phyloP scores from a whole-genome alignment of 2,888 invertebrate species.

The Pantelozetes paolii region DNA sequence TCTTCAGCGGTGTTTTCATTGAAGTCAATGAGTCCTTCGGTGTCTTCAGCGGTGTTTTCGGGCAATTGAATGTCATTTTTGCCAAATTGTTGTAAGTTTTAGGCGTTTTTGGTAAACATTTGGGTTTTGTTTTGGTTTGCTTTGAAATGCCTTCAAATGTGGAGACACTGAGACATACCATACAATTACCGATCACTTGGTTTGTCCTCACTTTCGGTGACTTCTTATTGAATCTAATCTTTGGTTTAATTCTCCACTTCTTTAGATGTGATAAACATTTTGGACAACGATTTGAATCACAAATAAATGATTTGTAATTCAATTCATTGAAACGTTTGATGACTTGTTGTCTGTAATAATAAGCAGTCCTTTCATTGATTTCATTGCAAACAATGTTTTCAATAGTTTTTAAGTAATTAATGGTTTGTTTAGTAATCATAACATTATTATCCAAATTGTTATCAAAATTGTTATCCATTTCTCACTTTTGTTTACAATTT shows the following conservation, averaged over 20 bases:
- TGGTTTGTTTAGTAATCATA: constrained; percentile 1
- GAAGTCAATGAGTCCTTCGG: neutral
- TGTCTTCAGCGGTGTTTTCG: neutral
- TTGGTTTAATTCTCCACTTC: constrained; percentile 34
- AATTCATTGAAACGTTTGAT: neutral
- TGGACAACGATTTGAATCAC: neutral
- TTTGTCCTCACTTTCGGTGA: neutral
- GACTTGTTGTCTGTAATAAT: constrained; percentile 28
- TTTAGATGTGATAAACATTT: constrained; percentile 16
- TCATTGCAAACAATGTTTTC: constrained; percentile 17
- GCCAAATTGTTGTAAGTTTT: neutral
- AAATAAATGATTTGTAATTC: neutral
- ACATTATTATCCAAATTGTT: neutral
- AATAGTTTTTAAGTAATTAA: constrained; percentile 14
- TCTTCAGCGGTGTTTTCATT: neutral
- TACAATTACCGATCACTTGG: neutral
- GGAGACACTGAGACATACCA: neutral
- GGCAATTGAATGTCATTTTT: neutral
- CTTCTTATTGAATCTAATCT: neutral
- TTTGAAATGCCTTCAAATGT: constrained; percentile 12
- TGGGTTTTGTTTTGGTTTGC: neutral
- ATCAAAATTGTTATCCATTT: no score
- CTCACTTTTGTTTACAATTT: no score
- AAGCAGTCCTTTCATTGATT: neutral
- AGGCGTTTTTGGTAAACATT: neutral